A percentile compares a stretch with the other conserved stretches of the same genome.
Conservation (phyloP, 1,140 invertebrate genomes). For the Chymomyza costata region DNA sequence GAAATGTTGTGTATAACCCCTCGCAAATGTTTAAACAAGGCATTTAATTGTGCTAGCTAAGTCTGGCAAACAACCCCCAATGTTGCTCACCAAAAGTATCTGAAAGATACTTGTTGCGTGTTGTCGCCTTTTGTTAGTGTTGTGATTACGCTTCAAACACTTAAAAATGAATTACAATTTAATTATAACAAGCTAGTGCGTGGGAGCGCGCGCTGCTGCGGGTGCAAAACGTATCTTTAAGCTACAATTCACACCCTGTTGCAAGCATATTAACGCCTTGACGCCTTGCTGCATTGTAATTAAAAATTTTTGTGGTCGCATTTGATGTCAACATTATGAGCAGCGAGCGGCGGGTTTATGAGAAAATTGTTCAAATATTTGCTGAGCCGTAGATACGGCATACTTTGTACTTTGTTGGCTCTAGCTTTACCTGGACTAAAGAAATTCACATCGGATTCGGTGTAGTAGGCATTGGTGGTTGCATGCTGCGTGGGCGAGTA, state of each 20-base stretch:
- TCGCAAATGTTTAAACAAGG: constrained; percentile 23
- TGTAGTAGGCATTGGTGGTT: constrained; percentile 54
- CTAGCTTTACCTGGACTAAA: constrained; percentile 61
- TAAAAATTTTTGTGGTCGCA: constrained; percentile 48
- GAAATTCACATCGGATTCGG: constrained; percentile 71
- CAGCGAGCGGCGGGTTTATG: background rate
- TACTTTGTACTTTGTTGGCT: constrained; percentile 2
- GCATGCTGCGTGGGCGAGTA: constrained; percentile 28
- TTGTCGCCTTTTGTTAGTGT: constrained; percentile 20
- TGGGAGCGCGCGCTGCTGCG: too few relatives aligned
- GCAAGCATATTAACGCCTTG: constrained; percentile 2
- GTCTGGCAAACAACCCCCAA: too few relatives aligned
- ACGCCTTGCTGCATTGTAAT: constrained; percentile 38
- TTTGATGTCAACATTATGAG: constrained; percentile 53
- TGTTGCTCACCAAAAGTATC: background rate
- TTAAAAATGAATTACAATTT: constrained; percentile 67
- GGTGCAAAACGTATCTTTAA: constrained; percentile 49
- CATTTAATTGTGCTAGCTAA: constrained; percentile 39
- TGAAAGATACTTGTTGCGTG: constrained; percentile 51
- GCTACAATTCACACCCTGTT: constrained; percentile 53
- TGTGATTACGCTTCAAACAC: constrained; percentile 35
- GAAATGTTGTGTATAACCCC: constrained; percentile 4
- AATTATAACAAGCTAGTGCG: too few relatives aligned
- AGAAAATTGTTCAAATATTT: constrained; percentile 40
- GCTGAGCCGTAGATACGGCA: too few relatives aligned